A percentile compares a stretch with the other conserved stretches of the same genome.
Conservation (phyloP, 2,888 invertebrate species). For the Cantharis rustica region DNA sequence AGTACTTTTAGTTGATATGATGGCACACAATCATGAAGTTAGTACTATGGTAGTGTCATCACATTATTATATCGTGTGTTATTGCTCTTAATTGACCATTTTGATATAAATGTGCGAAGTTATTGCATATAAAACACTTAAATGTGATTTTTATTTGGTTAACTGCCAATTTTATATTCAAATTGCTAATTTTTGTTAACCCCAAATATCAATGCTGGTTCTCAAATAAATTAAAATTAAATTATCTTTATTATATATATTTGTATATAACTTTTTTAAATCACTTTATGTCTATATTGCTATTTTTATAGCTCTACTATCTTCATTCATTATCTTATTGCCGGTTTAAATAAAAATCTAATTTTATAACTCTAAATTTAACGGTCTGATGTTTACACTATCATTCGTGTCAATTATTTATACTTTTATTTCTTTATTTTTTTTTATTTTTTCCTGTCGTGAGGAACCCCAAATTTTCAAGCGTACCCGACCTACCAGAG, state of each 20-base stretch:
- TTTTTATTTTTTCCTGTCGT: background rate
- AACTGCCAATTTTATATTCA: conserved; percentile 46
- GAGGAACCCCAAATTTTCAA: background rate
- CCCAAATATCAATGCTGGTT: conserved; percentile 21
- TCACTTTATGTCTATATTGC: background rate
- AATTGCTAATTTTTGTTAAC: conserved; percentile 40
- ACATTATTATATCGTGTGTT: conserved; percentile 44
- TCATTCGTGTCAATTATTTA: background rate
- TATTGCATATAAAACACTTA: conserved; percentile 46
- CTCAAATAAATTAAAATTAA: conserved; percentile 21
- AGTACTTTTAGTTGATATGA: conserved; percentile 18
- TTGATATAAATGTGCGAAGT: conserved; percentile 45
- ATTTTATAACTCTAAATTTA: background rate
- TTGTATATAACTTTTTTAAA: conserved; percentile 6
- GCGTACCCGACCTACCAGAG: background rate
- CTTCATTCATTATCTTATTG: background rate
- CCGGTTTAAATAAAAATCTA: background rate
- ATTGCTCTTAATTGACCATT: conserved; percentile 45
- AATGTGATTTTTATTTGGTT: conserved; percentile 47
- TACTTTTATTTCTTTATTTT: background rate
- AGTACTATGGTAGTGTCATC: conserved; percentile 45
- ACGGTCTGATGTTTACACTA: background rate
- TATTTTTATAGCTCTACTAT: conserved; percentile 2
- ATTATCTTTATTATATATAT: conserved; percentile 11
- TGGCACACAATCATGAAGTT: conserved; percentile 31